phyloP scores from a whole-genome alignment of 2,797 vertebrate species.

The Cichlasoma orientale region DNA sequence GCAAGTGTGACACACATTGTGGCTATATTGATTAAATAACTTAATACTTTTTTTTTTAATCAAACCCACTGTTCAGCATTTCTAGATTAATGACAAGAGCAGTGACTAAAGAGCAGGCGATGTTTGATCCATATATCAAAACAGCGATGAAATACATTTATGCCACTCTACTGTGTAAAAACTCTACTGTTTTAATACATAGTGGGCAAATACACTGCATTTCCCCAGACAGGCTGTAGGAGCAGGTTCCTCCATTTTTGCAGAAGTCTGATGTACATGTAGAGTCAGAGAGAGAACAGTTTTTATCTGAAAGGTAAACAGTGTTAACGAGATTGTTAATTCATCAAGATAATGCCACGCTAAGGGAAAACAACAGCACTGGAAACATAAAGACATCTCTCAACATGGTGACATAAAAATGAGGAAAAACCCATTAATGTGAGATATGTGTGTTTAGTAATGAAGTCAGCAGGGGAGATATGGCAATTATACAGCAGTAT shows the following conservation, averaged over 20 bases:
- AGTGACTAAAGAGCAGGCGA: background rate
- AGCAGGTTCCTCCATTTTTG: conserved; percentile 81
- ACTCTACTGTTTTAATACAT: conserved; percentile 65
- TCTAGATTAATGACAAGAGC: background rate
- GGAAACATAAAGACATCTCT: conserved; percentile 18
- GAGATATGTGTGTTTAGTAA: conserved; percentile 21
- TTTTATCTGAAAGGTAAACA: conserved; percentile 79
- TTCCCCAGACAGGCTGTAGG: conserved; percentile 57
- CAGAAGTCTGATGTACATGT: conserved; percentile 75
- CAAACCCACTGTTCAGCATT: background rate
- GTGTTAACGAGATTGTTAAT: conserved; percentile 18
- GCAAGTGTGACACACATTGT: background rate
- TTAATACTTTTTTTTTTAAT: background rate
- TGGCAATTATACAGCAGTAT: background rate
- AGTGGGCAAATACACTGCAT: conserved; percentile 73
- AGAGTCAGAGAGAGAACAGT: conserved; percentile 78
- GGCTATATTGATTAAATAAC: background rate
- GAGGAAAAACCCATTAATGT: conserved; percentile 19
- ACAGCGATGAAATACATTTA: conserved; percentile 3
- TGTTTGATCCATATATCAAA: conserved; percentile 7
- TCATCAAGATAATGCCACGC: background rate
- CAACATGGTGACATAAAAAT: conserved; percentile 16
- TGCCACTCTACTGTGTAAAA: background rate
- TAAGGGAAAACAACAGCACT: background rate
- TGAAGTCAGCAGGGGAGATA: conserved; percentile 19